Conservation (phyloP, 2,113 vertebrate species). For the Caranx melampygus region DNA sequence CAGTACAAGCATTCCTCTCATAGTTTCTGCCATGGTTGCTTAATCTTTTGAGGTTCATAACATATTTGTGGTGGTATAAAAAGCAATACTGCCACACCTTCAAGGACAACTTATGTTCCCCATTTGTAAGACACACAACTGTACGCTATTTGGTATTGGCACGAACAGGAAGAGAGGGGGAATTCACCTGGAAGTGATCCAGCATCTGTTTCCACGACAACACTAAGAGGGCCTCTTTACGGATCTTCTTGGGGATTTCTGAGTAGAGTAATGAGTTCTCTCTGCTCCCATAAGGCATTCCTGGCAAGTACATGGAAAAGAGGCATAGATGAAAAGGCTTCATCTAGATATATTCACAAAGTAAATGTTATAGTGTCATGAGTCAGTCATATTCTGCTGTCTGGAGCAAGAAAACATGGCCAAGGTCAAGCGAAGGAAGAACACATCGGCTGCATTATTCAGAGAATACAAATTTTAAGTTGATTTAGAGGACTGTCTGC, state of each 20-base stretch:
- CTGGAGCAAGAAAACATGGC: constrained; percentile 15
- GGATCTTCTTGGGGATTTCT: constrained; percentile 96
- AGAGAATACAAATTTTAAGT: constrained; percentile 7
- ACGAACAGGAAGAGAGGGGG: neutral
- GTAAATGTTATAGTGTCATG: constrained; percentile 19
- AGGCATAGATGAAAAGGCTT: neutral
- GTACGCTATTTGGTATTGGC: neutral
- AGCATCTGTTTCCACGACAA: constrained; percentile 99
- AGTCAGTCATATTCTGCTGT: constrained; percentile 19
- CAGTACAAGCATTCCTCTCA: neutral
- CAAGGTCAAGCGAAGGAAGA: neutral
- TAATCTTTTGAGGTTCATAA: neutral
- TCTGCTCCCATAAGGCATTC: constrained; percentile 97
- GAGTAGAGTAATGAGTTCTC: constrained; percentile 98
- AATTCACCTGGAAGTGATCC: constrained; percentile 95
- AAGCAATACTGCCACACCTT: too few species aligned
- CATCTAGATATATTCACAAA: neutral
- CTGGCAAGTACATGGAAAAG: constrained; percentile 70
- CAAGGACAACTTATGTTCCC: neutral
- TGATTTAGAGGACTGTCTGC: constrained; percentile 27
- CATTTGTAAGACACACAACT: neutral
- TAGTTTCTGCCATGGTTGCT: neutral
- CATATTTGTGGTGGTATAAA: neutral
- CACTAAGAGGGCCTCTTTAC: constrained; percentile 93
- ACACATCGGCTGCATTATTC: neutral